These are phyloP conservation scores for Luperina nickerlii DNA, from an alignment of 2,888 invertebrate genomes.

Conservation along the genomic window DNA sequence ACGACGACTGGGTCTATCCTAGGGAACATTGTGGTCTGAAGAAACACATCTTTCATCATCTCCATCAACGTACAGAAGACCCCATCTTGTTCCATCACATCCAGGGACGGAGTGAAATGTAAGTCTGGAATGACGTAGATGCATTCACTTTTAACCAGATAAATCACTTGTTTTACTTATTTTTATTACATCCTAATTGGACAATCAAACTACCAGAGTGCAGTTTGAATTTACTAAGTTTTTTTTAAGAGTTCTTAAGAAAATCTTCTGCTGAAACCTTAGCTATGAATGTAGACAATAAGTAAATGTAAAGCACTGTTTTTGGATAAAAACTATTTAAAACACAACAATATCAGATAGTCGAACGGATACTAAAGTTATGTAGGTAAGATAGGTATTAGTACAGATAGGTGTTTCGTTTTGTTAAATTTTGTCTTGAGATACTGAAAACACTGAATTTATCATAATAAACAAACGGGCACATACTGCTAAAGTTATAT, in stretches of 20 bases:
- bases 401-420: not conserved
- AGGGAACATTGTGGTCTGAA: slow-evolving; percentile 93
- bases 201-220: not conserved
- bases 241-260: not conserved
- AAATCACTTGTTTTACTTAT: not conserved
- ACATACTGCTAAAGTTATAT: too few species aligned
- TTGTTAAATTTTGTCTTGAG: not conserved
- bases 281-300: not conserved
- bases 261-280: not conserved
- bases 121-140: slow-evolving; percentile 86
- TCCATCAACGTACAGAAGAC: slow-evolving; percentile 92
- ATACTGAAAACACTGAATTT: not conserved
- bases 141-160: not conserved
- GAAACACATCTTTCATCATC: slow-evolving; percentile 94
- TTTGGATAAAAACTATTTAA: not conserved
- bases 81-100: slow-evolving; percentile 91
- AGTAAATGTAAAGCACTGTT: not conserved
- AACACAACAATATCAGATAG: not conserved
- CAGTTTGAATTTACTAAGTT: not conserved
- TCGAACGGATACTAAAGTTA: not conserved
- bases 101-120: slow-evolving; percentile 93
- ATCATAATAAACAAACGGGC: not conserved
- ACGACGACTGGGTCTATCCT: slow-evolving; percentile 90
- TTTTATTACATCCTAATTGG: not conserved
- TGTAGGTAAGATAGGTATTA: not conserved